Base-by-base conservation (phyloP, 2,888 invertebrate genomes). In the Toxonevra muliebris region DNA sequence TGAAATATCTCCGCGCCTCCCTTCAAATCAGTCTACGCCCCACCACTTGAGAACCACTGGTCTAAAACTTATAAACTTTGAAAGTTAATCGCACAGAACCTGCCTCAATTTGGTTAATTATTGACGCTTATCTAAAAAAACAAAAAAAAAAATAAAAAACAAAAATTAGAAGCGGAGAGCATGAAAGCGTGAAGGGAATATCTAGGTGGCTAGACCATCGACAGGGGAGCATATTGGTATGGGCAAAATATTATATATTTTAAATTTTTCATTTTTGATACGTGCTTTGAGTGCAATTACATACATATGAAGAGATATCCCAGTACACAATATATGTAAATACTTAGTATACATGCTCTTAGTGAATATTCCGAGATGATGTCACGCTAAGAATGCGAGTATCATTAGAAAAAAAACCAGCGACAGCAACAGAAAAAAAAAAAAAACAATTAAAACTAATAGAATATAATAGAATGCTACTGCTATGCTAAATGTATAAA, bases 61-160 rank as follows among this genome's bases (percentile, higher is more conserved):
- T n/a, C n/a, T n/a, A n/a, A n/a, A n/a, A n/a, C n/a, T n/a, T n/a
- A n/a, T n/a, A n/a, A n/a, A n/a, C 53, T 69, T 66, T 17, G 40
- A 42, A 61, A 65, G 61, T 60, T 64, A 69, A 69, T 50, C 55
- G 15, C 48, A 66, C 19, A 42, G 59, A 72, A 73, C 73, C 73
- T 73, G 73, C 72, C 70, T 71, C 69, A 73, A 72, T 72, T 71
- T 67, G 20, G 30, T 40, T 42, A 63, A 41, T 63, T 55, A 60
- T 4, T 42, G 54, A 68, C 54, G 54, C 64, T 53, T 11, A 2
- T 3, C 11, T 42, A n/a, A 42, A n/a, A 42, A 58, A 19, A 55
- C 10, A 19, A 20, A 20, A 19, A 55, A 20, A 19, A 20, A 20
- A 3, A 19, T 3, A 48, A 30, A 2, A 30, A 30, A 30, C 30